Conservation (phyloP, 2,888 invertebrate species). For the Leucoptera coffeella region DNA sequence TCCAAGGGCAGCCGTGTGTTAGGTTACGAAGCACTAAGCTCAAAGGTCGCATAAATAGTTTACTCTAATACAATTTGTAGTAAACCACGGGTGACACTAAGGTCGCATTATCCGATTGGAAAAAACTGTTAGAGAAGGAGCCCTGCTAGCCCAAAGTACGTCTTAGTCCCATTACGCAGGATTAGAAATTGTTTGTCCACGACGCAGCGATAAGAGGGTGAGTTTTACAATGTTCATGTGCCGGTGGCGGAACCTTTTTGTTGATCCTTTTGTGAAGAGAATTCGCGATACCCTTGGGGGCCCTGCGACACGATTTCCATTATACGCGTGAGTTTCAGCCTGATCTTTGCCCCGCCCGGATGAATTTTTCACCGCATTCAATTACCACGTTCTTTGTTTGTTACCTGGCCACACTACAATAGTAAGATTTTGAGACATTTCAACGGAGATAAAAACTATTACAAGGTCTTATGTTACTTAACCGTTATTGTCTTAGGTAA, state of each 20-base stretch:
- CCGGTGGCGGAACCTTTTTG: slow-evolving; percentile 49
- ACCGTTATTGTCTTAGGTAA: no score
- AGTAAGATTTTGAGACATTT: no score
- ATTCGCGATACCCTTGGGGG: slow-evolving; percentile 42
- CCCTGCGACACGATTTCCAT: slow-evolving; percentile 42
- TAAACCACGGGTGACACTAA: slow-evolving; percentile 51
- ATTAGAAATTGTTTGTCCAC: slow-evolving; percentile 19
- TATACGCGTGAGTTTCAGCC: slow-evolving; percentile 44
- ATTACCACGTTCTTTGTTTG: no score
- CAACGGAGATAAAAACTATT: no score
- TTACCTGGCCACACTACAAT: no score
- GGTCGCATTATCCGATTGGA: slow-evolving; percentile 52
- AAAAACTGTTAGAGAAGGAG: slow-evolving; percentile 41
- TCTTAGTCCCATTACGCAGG: slow-evolving; percentile 15
- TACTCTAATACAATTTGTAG: slow-evolving; percentile 53
- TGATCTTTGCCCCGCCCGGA: no score
- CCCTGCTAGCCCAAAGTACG: slow-evolving; percentile 14
- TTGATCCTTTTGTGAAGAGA: slow-evolving; percentile 44
- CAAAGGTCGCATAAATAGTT: slow-evolving; percentile 37
- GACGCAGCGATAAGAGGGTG: slow-evolving; percentile 26
- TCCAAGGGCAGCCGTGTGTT: slow-evolving; percentile 1
- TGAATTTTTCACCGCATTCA: no score
- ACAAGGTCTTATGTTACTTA: no score
- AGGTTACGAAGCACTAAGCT: slow-evolving; percentile 7
- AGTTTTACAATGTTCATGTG: slow-evolving; percentile 52